Conservation (phyloP, 2,888 invertebrate genomes). For the Erynnis tages region DNA sequence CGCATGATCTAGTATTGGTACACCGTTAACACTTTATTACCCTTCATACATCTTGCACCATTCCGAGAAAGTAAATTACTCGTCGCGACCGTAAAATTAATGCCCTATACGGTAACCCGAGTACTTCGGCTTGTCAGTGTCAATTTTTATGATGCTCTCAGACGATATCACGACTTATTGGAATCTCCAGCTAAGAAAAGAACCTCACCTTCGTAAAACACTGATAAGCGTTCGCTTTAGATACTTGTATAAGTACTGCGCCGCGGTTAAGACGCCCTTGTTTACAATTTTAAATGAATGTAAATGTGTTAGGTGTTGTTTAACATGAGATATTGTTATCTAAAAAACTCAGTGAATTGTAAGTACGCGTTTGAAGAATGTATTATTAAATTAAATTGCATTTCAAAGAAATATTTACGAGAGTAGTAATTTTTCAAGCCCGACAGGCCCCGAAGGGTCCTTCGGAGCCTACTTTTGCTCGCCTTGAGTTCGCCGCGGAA, state of each 20-base stretch:
- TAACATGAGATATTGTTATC: constrained; percentile 13
- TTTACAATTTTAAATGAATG: constrained; percentile 33
- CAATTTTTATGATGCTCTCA: constrained; percentile 71
- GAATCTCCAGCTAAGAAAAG: constrained; percentile 36
- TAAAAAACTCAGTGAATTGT: constrained; percentile 30
- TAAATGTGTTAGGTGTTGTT: constrained; percentile 9
- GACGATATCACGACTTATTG: constrained; percentile 53
- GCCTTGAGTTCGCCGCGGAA: constrained; percentile 29
- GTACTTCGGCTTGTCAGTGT: constrained; percentile 66
- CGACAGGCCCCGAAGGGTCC: constrained; percentile 58
- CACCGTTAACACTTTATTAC: constrained; percentile 71
- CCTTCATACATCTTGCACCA: constrained; percentile 67
- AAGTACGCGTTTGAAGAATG: constrained; percentile 45
- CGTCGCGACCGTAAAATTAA: constrained; percentile 72
- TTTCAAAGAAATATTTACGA: constrained; percentile 72
- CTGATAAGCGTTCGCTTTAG: constrained; percentile 24
- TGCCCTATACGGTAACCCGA: constrained; percentile 70
- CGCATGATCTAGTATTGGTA: constrained; percentile 48
- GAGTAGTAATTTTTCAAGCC: constrained; percentile 65
- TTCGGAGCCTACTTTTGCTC: constrained; percentile 43
- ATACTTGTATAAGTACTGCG: not conserved
- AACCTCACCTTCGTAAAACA: constrained; percentile 35
- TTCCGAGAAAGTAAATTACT: constrained; percentile 76
- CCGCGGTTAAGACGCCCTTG: constrained; percentile 34
- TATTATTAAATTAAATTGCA: constrained; percentile 69